Percentiles rank a stretch among this genome's conserved stretches.
phyloP scores from a whole-genome alignment of 2,113 vertebrate genomes.

The Calyptommatus sinebrachiatus region DNA sequence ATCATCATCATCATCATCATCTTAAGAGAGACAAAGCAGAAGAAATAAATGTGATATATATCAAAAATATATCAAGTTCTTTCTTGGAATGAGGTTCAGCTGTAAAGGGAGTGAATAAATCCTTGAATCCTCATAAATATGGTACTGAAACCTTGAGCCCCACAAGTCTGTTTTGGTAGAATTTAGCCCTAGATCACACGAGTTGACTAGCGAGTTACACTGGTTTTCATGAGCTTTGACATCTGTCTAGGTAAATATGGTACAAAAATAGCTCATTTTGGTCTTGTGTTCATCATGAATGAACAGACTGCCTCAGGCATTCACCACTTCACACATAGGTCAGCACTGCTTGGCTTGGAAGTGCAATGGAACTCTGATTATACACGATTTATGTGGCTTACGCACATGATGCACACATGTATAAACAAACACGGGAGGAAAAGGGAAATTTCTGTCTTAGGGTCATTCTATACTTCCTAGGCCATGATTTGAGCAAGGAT shows the following conservation, averaged over 20 bases:
- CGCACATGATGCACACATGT: too few species aligned
- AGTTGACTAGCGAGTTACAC: neutral
- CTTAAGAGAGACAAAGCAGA: constrained; percentile 15
- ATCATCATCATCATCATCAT: constrained; percentile 14
- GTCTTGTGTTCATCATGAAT: neutral
- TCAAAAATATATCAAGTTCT: constrained; percentile 1
- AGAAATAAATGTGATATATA: constrained; percentile 39
- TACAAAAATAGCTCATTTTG: too few species aligned
- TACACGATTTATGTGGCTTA: neutral
- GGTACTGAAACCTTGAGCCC: constrained; percentile 7
- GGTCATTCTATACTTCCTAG: too few species aligned
- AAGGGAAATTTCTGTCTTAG: neutral
- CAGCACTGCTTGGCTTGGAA: neutral
- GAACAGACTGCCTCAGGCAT: neutral
- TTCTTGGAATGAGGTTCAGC: constrained; percentile 10
- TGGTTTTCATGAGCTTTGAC: neutral
- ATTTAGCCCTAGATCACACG: neutral
- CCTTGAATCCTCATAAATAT: neutral
- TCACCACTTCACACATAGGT: neutral
- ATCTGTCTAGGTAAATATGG: neutral
- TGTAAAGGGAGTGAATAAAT: neutral
- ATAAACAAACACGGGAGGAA: neutral
- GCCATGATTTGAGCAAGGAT: too few species aligned
- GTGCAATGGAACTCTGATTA: too few species aligned
- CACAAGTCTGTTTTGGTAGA: neutral